These are phyloP conservation scores for Falcaria lacertinaria DNA, from an alignment of 2,888 invertebrate genomes.

Conservation along the genomic window DNA sequence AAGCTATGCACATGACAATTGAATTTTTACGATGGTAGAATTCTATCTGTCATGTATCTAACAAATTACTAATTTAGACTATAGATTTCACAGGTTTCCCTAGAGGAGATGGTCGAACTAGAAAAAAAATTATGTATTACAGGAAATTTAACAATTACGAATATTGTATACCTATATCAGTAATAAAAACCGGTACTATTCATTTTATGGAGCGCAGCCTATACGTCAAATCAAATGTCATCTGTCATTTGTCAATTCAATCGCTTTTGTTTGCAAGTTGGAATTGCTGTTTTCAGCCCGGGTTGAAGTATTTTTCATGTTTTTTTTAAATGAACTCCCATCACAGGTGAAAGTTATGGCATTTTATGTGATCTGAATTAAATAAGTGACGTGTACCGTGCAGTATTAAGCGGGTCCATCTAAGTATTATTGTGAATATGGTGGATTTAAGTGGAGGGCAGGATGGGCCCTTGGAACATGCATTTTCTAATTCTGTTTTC, in stretches of 20 bases:
- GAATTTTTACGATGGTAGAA: no score
- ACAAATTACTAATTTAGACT: no score
- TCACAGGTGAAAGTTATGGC: background rate
- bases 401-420: conserved; percentile 39
- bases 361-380: background rate
- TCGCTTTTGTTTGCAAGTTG: background rate
- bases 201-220: no score
- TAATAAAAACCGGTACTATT: no score
- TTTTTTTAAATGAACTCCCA: background rate
- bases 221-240: background rate
- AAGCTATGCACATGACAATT: no score
- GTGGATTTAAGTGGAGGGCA: conserved; percentile 90
- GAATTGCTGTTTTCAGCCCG: background rate
- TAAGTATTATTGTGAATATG: conserved; percentile 79
- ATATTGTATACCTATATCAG: no score
- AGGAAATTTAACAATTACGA: no score
- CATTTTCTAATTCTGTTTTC: conserved; percentile 93
- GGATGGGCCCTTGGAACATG: conserved; percentile 90
- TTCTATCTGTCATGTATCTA: no score
- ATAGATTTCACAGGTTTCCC: no score
- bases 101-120: no score
- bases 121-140: no score
- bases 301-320: no score
- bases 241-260: background rate
- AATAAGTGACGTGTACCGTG: background rate